These are phyloP conservation scores for Naso thynnoides DNA, from an alignment of 2,797 vertebrate species.

Conservation along the genomic window DNA sequence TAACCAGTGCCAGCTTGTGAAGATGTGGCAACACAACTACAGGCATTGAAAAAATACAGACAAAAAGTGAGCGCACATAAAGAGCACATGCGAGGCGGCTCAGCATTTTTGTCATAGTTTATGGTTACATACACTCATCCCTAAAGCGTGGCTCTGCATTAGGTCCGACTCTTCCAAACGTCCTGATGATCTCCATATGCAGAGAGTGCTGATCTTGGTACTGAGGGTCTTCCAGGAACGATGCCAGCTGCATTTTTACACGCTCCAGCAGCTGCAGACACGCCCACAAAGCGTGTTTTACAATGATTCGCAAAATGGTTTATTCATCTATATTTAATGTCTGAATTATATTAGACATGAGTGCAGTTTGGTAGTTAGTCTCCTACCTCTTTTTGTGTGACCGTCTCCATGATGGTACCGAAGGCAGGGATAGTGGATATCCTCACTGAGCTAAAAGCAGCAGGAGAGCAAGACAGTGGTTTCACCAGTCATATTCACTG, in stretches of 20 bases:
- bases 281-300: background rate
- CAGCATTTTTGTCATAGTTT: background rate
- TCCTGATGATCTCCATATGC: conserved; percentile 98
- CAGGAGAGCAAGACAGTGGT: conserved; percentile 56
- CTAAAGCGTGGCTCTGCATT: conserved; percentile 97
- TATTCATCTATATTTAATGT: background rate
- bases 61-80: background rate
- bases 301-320: background rate
- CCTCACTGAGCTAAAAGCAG: conserved; percentile 92
- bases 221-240: conserved; percentile 97
- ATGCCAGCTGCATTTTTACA: conserved; percentile 98
- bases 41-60: conserved; percentile 32
- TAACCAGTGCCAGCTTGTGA: conserved; percentile 94
- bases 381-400: conserved; percentile 97
- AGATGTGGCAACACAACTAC: conserved; percentile 98
- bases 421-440: conserved; percentile 99
- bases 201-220: conserved; percentile 99
- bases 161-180: conserved; percentile 96
- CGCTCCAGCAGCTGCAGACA: conserved; percentile 92
- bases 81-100: background rate
- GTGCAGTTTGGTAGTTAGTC: background rate
- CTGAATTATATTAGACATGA: background rate
- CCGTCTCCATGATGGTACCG: conserved; percentile 99
- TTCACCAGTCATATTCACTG: conserved; percentile 25
- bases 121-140: conserved; percentile 92